Conservation (phyloP, 2,113 vertebrate species). For the Anhinga rufa region DNA sequence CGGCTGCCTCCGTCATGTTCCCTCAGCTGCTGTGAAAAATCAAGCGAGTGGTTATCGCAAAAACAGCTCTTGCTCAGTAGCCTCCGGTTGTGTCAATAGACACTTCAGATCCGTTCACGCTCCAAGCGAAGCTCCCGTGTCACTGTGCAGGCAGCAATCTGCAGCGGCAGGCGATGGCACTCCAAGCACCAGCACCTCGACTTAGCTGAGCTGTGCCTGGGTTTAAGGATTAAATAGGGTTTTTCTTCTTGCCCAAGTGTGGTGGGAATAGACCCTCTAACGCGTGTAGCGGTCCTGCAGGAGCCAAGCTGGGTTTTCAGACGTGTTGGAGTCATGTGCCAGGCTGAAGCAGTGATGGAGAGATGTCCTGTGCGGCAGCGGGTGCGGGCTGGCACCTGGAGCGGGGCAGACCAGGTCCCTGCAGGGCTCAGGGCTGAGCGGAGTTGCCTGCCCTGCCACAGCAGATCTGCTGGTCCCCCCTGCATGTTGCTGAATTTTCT, state of each 20-base stretch:
- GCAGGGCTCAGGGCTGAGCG: not conserved
- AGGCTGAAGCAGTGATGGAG: not conserved
- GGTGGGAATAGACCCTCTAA: not conserved
- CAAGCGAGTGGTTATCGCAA: not conserved
- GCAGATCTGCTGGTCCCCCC: not conserved
- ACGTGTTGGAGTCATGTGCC: accelerated
- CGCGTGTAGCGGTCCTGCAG: not conserved
- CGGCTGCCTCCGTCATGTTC: not conserved
- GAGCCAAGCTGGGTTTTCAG: not conserved
- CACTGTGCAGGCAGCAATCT: not conserved
- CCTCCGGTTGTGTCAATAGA: not conserved
- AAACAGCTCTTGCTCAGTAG: not conserved
- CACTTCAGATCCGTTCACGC: not conserved
- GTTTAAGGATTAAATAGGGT: not conserved
- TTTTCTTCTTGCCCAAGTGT: not conserved
- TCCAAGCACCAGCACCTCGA: not conserved
- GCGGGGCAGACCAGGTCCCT: accelerated
- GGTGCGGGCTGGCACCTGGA: not conserved
- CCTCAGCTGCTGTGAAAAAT: not conserved
- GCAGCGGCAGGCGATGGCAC: accelerated
- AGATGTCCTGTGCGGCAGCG: accelerated
- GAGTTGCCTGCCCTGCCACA: not conserved
- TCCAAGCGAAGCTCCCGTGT: not conserved
- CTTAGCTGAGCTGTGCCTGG: not conserved
- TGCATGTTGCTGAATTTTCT: not conserved